Evolutionary conservation across 2,888 invertebrate genomes (phyloP).

Genomic region (Mesochorus sp.): DNA sequence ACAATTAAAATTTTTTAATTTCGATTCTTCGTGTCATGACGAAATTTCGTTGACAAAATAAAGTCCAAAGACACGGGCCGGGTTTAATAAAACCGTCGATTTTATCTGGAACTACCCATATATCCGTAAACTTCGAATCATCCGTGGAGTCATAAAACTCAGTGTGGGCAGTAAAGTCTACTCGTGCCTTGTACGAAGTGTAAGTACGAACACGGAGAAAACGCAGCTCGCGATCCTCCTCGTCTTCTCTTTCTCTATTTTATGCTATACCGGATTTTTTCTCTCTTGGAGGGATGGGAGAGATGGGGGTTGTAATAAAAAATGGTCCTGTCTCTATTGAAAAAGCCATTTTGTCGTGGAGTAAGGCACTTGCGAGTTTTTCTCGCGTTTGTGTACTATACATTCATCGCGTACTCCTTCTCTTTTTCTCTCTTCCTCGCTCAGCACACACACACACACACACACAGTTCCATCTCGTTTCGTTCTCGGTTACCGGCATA

Average conservation of each 20-base stretch:
- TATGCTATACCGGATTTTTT: constrained; percentile 29
- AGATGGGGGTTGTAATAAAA: constrained; percentile 57
- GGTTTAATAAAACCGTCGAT: neutral
- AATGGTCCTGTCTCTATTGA: constrained; percentile 69
- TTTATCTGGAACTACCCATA: neutral
- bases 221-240: constrained; percentile 12
- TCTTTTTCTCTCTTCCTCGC: constrained; percentile 7
- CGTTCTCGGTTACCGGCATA: too few species aligned
- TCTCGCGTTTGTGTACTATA: constrained; percentile 11
- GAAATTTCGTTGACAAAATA: neutral
- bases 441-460: too few species aligned
- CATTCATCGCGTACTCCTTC: neutral
- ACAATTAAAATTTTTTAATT: too few species aligned
- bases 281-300: constrained; percentile 20
- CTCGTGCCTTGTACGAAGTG: constrained; percentile 47
- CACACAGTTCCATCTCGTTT: too few species aligned
- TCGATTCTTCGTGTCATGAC: too few species aligned
- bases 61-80: neutral
- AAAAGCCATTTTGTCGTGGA: constrained; percentile 64
- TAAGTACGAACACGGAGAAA: constrained; percentile 47
- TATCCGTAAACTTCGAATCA: constrained; percentile 28
- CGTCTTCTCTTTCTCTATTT: neutral
- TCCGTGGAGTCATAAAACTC: constrained; percentile 55
- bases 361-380: constrained; percentile 64
- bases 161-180: constrained; percentile 50